Percentiles rank a stretch among this genome's conserved stretches.
phyloP scores from a whole-genome alignment of 2,113 vertebrate species.

The Sitta europaea region DNA sequence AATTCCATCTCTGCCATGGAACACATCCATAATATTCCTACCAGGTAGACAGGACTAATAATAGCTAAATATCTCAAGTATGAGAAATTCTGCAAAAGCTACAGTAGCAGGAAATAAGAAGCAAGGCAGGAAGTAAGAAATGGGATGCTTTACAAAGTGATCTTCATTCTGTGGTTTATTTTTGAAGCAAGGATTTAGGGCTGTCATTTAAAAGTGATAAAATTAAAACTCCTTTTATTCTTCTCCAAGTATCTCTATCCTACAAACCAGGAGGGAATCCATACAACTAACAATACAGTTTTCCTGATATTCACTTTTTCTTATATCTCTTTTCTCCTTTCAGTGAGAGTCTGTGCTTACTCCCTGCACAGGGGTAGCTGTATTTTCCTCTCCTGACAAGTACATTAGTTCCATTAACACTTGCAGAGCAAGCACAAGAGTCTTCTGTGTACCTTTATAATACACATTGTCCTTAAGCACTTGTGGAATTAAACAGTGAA shows the following conservation, averaged over 20 bases:
- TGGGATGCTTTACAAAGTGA: neutral
- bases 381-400: neutral
- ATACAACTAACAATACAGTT: neutral
- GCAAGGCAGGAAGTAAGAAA: neutral
- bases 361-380: neutral
- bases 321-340: neutral
- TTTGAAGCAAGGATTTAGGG: neutral
- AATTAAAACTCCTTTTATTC: neutral
- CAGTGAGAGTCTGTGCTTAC: neutral
- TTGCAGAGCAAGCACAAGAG: neutral
- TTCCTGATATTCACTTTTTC: neutral
- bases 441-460: neutral
- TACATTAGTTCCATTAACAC: neutral
- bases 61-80: neutral
- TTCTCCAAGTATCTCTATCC: neutral
- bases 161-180: neutral
- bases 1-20: neutral
- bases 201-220: neutral
- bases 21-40: neutral
- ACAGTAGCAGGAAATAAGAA: neutral
- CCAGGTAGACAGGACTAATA: no score
- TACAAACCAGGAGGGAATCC: neutral
- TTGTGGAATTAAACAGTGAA: conserved; percentile 2
- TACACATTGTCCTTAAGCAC: neutral
- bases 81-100: neutral